These are phyloP conservation scores for Daboia siamensis DNA, from an alignment of 2,113 vertebrate genomes.

Conservation along the genomic window DNA sequence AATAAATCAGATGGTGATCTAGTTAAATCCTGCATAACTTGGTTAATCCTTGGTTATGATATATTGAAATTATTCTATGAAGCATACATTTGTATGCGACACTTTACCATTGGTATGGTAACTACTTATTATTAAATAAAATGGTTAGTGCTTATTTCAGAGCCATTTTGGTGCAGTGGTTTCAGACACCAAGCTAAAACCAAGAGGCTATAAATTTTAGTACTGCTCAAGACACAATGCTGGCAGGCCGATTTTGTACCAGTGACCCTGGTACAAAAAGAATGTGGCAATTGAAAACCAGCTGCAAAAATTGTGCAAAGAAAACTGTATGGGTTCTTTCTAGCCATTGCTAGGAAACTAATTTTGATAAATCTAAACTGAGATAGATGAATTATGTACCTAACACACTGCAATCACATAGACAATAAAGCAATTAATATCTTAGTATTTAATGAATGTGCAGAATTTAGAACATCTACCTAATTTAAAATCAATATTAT, in stretches of 20 bases:
- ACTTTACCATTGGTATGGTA: background rate
- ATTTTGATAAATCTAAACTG: background rate
- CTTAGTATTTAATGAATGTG: background rate
- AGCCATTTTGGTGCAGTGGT: background rate
- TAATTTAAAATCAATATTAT: background rate
- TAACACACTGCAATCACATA: background rate
- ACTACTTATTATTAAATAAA: background rate
- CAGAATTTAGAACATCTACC: background rate
- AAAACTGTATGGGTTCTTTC: background rate
- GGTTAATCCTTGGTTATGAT: background rate
- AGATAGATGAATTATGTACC: background rate
- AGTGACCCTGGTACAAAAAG: background rate
- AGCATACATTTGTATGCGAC: background rate
- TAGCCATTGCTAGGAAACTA: background rate
- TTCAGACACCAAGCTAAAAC: background rate
- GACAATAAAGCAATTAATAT: background rate
- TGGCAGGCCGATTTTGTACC: background rate
- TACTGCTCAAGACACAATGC: background rate
- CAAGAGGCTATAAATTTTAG: background rate
- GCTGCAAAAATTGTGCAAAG: background rate
- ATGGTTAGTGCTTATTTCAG: background rate
- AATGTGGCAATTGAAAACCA: background rate
- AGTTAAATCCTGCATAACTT: background rate
- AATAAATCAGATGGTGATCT: background rate
- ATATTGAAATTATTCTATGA: background rate